A percentile compares a stretch with the other conserved stretches of the same genome.
phyloP scores from a whole-genome alignment of 2,888 invertebrate genomes.

The Sinohyriopsis cumingii region DNA sequence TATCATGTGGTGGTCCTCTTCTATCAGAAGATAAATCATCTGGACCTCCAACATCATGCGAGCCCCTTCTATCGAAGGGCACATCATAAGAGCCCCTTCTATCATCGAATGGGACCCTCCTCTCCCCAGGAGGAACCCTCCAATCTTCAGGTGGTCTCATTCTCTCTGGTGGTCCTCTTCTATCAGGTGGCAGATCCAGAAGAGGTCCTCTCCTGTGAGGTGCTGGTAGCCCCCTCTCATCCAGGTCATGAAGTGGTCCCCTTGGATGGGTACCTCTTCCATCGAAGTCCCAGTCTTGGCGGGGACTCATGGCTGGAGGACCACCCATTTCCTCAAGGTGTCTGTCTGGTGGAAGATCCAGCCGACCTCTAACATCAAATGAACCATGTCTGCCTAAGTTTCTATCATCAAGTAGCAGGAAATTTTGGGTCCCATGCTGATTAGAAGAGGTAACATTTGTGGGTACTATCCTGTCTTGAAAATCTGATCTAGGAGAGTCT shows the following conservation, averaged over 20 bases:
- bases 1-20: constrained; percentile 9
- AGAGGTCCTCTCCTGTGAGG: constrained; percentile 3
- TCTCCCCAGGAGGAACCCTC: constrained; percentile 10
- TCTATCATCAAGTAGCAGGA: too few species aligned
- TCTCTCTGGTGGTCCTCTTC: constrained; percentile 4
- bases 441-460: too few species aligned
- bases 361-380: constrained; percentile 8
- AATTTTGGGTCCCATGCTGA: too few species aligned
- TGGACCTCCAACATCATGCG: constrained; percentile 7
- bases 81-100: not conserved
- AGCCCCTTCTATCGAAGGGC: constrained; percentile 7
- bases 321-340: not conserved
- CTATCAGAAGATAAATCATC: constrained; percentile 2
- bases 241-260: constrained; percentile 16
- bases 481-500: too few species aligned
- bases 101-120: constrained; percentile 1
- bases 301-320: constrained; percentile 9
- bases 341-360: constrained; percentile 1
- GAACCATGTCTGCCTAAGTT: not conserved
- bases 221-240: constrained; percentile 9
- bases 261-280: constrained; percentile 10
- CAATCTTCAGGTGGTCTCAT: constrained; percentile 3
- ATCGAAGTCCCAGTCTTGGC: constrained; percentile 26
- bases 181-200: constrained; percentile 10
- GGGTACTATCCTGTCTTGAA: too few species aligned